Evolutionary conservation across 2,113 vertebrate genomes (phyloP).

Genomic region (Bostrychus sinensis): DNA sequence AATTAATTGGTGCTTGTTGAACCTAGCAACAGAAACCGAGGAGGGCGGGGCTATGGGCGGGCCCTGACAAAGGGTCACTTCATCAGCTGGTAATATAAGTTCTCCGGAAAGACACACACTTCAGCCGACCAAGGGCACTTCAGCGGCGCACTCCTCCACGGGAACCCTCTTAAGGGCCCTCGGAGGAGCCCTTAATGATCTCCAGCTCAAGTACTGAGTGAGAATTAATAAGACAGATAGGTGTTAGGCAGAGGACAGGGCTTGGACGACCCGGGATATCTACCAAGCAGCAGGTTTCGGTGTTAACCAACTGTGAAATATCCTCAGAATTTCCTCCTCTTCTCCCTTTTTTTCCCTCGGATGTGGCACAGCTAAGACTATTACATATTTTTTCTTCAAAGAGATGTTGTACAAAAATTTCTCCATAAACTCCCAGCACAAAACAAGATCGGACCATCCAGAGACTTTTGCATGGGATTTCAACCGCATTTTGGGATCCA

Average conservation of each 20-base stretch:
- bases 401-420: slow-evolving; percentile 71
- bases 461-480: slow-evolving; percentile 58
- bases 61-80: slow-evolving; percentile 3
- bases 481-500: slow-evolving; percentile 59
- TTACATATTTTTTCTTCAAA: slow-evolving; percentile 37
- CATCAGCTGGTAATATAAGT: slow-evolving; percentile 64
- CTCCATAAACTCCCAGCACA: slow-evolving; percentile 28
- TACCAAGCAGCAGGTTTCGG: slow-evolving; percentile 42
- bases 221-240: slow-evolving; percentile 60
- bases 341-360: slow-evolving; percentile 13
- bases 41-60: neutral
- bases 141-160: slow-evolving; percentile 63
- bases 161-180: slow-evolving; percentile 69
- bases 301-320: slow-evolving; percentile 64
- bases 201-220: slow-evolving; percentile 64
- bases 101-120: slow-evolving; percentile 69
- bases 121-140: slow-evolving; percentile 70
- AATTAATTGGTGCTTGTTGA: neutral
- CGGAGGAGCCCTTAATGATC: slow-evolving; percentile 71
- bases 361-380: slow-evolving; percentile 39
- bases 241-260: slow-evolving; percentile 45
- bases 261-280: slow-evolving; percentile 41
- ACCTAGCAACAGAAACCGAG: neutral
- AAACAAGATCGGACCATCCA: slow-evolving; percentile 46
- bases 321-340: slow-evolving; percentile 39